A percentile compares a stretch with the other conserved stretches of the same genome.
phyloP scores from a whole-genome alignment of 2,113 vertebrate species.

The Ceyx cyanopectus region DNA sequence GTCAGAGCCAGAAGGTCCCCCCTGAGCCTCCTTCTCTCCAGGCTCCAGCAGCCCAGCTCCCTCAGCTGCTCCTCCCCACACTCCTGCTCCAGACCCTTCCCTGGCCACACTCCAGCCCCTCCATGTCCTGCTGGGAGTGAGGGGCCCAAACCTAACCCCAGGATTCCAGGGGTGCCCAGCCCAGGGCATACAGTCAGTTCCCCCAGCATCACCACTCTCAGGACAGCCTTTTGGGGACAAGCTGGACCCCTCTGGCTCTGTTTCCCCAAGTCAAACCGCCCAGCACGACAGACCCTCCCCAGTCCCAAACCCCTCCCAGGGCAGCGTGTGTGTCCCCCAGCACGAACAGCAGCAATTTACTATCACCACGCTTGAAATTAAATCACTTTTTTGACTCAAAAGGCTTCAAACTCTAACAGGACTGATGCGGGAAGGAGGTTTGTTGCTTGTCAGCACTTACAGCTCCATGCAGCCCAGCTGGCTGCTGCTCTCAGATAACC shows the following conservation, averaged over 20 bases:
- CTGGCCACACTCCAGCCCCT: too few species aligned
- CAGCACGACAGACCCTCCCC: neutral
- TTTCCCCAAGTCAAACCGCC: neutral
- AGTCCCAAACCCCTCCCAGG: neutral
- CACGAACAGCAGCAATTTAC: fast-evolving
- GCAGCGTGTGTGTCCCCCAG: neutral
- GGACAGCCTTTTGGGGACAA: neutral
- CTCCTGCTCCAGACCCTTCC: neutral
- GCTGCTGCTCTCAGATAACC: fast-evolving
- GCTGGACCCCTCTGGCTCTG: neutral
- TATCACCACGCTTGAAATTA: fast-evolving
- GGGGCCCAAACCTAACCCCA: too few species aligned
- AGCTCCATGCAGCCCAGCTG: fast-evolving
- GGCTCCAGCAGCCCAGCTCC: too few species aligned
- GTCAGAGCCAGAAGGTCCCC: too few species aligned
- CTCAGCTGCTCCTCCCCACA: neutral
- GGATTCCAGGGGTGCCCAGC: too few species aligned
- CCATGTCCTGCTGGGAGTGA: too few species aligned
- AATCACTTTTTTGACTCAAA: neutral
- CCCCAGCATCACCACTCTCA: neutral
- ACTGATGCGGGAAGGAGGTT: neutral
- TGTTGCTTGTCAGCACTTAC: fast-evolving
- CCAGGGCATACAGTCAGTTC: neutral
- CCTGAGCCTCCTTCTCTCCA: too few species aligned
- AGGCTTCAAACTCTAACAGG: neutral